Evolutionary conservation across 2,797 vertebrate genomes (phyloP).

Genomic region (Todus mexicanus): DNA sequence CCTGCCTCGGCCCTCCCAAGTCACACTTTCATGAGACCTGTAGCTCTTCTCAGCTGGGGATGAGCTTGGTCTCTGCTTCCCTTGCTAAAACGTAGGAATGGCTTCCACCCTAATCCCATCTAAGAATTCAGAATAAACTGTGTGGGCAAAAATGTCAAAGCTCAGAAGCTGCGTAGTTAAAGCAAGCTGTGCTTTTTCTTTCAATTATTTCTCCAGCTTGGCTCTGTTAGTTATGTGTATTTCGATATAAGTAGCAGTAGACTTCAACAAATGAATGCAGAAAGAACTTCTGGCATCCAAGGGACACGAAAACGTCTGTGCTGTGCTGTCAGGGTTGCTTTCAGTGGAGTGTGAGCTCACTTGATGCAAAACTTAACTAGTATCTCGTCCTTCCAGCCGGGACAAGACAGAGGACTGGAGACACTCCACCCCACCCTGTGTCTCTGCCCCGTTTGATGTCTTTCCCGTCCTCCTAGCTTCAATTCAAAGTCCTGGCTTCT

Average conservation of each 20-base stretch:
- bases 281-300: constrained; percentile 2
- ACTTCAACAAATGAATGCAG: background rate
- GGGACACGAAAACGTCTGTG: background rate
- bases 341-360: background rate
- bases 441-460: constrained; percentile 39
- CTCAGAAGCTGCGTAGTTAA: background rate
- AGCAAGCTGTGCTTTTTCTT: background rate
- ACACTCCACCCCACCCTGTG: constrained; percentile 9
- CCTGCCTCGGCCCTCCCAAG: background rate
- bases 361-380: background rate
- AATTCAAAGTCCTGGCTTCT: background rate
- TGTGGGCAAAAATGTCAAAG: background rate
- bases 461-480: background rate
- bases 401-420: background rate
- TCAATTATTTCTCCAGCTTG: background rate
- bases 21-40: background rate
- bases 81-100: background rate
- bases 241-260: background rate
- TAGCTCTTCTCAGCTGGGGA: background rate
- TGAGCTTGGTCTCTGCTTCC: background rate
- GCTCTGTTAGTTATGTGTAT: background rate
- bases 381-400: constrained; percentile 57
- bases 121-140: background rate
- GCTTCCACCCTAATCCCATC: background rate
- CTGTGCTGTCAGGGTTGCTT: constrained; percentile 10